Base-by-base conservation (phyloP, 1,140 invertebrate genomes). In the Nymphalis io region DNA sequence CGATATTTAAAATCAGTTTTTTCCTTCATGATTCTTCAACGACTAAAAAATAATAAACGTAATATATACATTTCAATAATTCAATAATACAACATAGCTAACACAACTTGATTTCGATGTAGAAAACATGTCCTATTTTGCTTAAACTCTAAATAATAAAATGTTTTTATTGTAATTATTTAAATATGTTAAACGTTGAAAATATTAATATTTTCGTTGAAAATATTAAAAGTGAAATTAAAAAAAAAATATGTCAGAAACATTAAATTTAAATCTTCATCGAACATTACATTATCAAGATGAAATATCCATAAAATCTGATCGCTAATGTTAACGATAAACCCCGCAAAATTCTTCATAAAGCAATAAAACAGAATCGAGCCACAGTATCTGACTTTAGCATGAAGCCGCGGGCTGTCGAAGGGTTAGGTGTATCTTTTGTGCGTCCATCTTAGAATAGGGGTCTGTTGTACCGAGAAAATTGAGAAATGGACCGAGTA, bases 401-500 rank as follows among this genome's bases (percentile, higher is more conserved):
- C 67, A 60, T 64, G 72, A 44, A 69, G 83, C 88, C 85, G 70
- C 83, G 69, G 86, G 86, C 88, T 74, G 79, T 78, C 70, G 84
- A 86, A 88, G 86, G 86, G 85, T 85, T 82, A 80, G 74, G 74
- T 79, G 75, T 81, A 88, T 84, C 80, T 81, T 82, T 82, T 83
- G 80, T 81, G 65, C 82, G 84, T 87, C 84, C 86, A 84, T 82
- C 84, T 83, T 78, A 82, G 75, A 81, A 80, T 75, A 85, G 82
- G 85, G 87, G 87, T 73, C 69, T 66, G 68, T 76, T 73, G 75
- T 77, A 76, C 79, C 70, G 72, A 74, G 74, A 80, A 88, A 89
- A 89, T 89, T 91, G 87, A 89, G 86, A 89, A 91, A 91, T 91
- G 89, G 86, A 87, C 87, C 87, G 86, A 83, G 79, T 90, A 90